A percentile compares a stretch with the other conserved stretches of the same genome.
Evolutionary conservation across 64 coral and sea anemone genomes (phyloP).

Genomic region (Orbicella faveolata): DNA sequence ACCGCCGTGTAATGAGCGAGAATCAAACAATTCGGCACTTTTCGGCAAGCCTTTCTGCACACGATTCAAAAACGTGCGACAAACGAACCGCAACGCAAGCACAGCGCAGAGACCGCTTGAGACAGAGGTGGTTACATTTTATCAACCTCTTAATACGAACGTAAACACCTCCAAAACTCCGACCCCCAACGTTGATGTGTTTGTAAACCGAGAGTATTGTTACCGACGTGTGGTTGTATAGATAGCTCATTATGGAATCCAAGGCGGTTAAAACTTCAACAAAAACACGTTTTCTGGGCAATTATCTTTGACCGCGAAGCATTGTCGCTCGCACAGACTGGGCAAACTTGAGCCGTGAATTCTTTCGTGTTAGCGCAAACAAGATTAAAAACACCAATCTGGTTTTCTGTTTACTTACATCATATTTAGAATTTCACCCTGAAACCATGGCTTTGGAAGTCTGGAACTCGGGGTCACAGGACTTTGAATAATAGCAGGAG

Average conservation of each 20-base stretch:
- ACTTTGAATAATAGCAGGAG: constrained; percentile 68
- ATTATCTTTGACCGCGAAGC: constrained; percentile 18
- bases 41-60: constrained; percentile 6
- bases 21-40: constrained; percentile 28
- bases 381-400: constrained; percentile 12
- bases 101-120: not conserved
- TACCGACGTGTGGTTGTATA: constrained; percentile 25
- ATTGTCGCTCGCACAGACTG: constrained; percentile 26
- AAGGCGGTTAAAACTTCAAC: constrained; percentile 39
- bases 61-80: constrained; percentile 4
- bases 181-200: constrained; percentile 50
- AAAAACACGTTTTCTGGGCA: constrained; percentile 31
- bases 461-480: constrained; percentile 65
- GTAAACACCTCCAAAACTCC: constrained; percentile 20
- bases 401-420: constrained; percentile 79
- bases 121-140: not conserved
- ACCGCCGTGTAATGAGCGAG: constrained; percentile 24
- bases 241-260: constrained; percentile 45
- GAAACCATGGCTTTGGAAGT: constrained; percentile 90
- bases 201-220: constrained; percentile 40
- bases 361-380: not conserved
- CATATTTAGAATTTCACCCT: constrained; percentile 91
- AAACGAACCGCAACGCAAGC: constrained; percentile 24
- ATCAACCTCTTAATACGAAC: constrained; percentile 35
- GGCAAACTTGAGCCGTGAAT: not conserved